Conservation (phyloP, 2,797 vertebrate genomes). For the Falco concolor region DNA sequence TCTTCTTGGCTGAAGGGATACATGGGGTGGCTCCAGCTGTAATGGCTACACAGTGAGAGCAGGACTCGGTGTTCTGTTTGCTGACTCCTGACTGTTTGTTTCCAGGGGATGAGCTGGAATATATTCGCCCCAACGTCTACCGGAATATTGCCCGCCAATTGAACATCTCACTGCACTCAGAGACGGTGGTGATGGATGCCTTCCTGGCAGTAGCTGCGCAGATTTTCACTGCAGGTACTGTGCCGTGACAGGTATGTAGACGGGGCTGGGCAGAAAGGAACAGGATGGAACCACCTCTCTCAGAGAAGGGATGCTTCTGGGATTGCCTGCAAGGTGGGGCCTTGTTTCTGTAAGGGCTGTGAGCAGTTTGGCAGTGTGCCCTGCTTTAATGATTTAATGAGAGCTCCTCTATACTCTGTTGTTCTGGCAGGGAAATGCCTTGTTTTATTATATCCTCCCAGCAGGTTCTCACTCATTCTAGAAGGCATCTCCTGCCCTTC, state of each 20-base stretch:
- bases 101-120: constrained; percentile 92
- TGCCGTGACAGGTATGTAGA: not conserved
- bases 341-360: not conserved
- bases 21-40: not conserved
- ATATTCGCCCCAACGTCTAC: constrained; percentile 90
- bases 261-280: not conserved
- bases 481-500: not conserved
- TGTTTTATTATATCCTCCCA: not conserved
- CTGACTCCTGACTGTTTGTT: not conserved
- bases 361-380: constrained; percentile 5
- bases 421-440: not conserved
- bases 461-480: not conserved
- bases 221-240: constrained; percentile 92
- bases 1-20: not conserved
- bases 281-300: not conserved
- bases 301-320: not conserved
- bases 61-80: rapidly evolving
- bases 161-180: constrained; percentile 89
- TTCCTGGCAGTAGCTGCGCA: constrained; percentile 92
- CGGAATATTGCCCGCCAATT: constrained; percentile 90
- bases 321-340: not conserved
- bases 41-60: not conserved
- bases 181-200: constrained; percentile 88
- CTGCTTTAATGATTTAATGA: constrained; percentile 11
- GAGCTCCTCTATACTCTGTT: not conserved